Percentiles rank a stretch among this genome's conserved stretches.
Evolutionary conservation across 2,797 vertebrate species (phyloP).

Genomic region (Trachurus trachurus): DNA sequence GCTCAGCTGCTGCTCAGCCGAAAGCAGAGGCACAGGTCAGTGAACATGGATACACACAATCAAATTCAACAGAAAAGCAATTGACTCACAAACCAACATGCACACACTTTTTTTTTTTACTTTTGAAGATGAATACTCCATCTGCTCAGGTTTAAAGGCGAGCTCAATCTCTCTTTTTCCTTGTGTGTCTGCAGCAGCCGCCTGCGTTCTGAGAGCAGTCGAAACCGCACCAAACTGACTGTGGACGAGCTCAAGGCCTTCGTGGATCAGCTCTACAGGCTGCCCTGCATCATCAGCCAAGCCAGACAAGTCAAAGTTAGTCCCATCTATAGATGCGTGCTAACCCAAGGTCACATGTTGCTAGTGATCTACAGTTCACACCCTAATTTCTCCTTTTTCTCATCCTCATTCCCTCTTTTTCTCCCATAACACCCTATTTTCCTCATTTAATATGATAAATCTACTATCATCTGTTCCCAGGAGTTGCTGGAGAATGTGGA

Average conservation of each 20-base stretch:
- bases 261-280: constrained; percentile 94
- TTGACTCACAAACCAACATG: background rate
- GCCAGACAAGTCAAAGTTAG: constrained; percentile 96
- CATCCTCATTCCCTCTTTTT: too few relatives aligned
- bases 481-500: constrained; percentile 97
- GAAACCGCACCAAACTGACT: constrained; percentile 93
- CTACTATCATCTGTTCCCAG: constrained; percentile 71
- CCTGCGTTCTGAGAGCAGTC: constrained; percentile 89
- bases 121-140: background rate
- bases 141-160: background rate
- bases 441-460: background rate
- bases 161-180: constrained; percentile 11
- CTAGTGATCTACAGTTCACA: background rate
- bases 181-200: constrained; percentile 78
- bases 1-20: constrained; percentile 96
- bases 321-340: background rate
- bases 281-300: constrained; percentile 97
- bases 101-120: background rate
- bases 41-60: background rate
- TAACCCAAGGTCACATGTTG: background rate
- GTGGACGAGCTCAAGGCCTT: constrained; percentile 98
- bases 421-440: background rate
- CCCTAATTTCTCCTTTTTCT: background rate
- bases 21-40: constrained; percentile 96
- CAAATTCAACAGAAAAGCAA: background rate